Evolutionary conservation across 2,888 invertebrate species (phyloP).

Genomic region (Podotricha telesiphe): DNA sequence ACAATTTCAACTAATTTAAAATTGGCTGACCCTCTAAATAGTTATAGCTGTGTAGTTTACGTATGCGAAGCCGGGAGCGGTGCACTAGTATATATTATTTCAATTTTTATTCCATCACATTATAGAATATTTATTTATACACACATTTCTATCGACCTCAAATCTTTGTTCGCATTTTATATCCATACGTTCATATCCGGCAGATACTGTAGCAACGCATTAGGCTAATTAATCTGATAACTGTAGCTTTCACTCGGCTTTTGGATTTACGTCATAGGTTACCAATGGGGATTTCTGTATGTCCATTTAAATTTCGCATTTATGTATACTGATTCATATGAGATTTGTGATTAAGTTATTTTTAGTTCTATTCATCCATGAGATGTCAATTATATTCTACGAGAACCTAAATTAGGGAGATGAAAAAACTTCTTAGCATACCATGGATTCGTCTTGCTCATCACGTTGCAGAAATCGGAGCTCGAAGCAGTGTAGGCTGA

Average conservation of each 20-base stretch:
- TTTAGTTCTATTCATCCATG: neutral
- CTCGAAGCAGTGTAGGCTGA: too few relatives aligned
- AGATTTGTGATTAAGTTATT: constrained; percentile 1
- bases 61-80: too few relatives aligned
- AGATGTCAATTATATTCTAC: too few relatives aligned
- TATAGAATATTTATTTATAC: neutral
- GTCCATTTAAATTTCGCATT: neutral
- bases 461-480: too few relatives aligned
- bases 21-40: too few relatives aligned
- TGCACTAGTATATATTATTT: too few relatives aligned
- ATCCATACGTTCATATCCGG: constrained; percentile 11
- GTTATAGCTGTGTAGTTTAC: too few relatives aligned
- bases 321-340: neutral
- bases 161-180: constrained; percentile 20
- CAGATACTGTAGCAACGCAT: constrained; percentile 34
- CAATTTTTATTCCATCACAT: too few relatives aligned
- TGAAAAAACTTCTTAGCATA: too few relatives aligned
- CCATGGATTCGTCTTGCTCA: too few relatives aligned
- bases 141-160: constrained; percentile 10
- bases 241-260: constrained; percentile 31
- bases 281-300: constrained; percentile 10
- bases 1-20: too few relatives aligned
- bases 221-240: constrained; percentile 43
- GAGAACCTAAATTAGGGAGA: too few relatives aligned
- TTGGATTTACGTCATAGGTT: constrained; percentile 22